Conservation (phyloP, 2,797 vertebrate species). For the Coccyzus lansbergi region DNA sequence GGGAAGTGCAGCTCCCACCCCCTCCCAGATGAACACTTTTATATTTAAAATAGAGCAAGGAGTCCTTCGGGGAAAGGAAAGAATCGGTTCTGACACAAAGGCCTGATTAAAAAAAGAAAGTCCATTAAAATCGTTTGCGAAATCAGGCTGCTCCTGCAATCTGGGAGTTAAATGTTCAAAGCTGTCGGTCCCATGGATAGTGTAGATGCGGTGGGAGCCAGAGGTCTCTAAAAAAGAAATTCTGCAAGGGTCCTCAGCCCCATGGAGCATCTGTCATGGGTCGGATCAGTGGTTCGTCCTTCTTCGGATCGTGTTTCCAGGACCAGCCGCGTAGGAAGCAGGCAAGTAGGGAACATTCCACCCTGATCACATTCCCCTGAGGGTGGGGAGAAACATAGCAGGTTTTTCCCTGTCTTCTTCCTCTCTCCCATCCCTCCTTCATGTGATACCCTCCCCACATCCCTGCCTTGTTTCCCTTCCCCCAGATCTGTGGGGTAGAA, state of each 20-base stretch:
- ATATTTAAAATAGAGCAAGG: slow-evolving; percentile 59
- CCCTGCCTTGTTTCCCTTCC: background rate
- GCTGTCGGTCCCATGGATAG: background rate
- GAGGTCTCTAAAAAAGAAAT: background rate
- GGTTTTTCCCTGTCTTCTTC: background rate
- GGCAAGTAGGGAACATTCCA: slow-evolving; percentile 33
- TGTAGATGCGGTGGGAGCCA: background rate
- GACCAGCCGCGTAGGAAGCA: slow-evolving; percentile 56
- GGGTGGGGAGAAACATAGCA: background rate
- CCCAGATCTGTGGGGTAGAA: background rate
- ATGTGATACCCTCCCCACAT: background rate
- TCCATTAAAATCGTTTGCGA: slow-evolving; percentile 34
- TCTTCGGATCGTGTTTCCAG: slow-evolving; percentile 17
- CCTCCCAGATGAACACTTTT: background rate
- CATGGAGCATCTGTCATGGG: slow-evolving; percentile 64
- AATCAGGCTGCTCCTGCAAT: slow-evolving; percentile 49
- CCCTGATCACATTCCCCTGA: background rate
- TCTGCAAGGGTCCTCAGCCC: background rate
- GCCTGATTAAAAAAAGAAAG: slow-evolving; percentile 70
- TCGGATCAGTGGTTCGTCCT: background rate
- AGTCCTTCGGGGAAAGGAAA: slow-evolving; percentile 19
- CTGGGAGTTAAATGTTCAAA: background rate
- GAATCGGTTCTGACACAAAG: slow-evolving; percentile 53
- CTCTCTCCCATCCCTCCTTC: background rate
- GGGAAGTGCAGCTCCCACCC: slow-evolving; percentile 2